Evolutionary conservation across 2,797 vertebrate genomes (phyloP).

Genomic region (Chanos chanos): DNA sequence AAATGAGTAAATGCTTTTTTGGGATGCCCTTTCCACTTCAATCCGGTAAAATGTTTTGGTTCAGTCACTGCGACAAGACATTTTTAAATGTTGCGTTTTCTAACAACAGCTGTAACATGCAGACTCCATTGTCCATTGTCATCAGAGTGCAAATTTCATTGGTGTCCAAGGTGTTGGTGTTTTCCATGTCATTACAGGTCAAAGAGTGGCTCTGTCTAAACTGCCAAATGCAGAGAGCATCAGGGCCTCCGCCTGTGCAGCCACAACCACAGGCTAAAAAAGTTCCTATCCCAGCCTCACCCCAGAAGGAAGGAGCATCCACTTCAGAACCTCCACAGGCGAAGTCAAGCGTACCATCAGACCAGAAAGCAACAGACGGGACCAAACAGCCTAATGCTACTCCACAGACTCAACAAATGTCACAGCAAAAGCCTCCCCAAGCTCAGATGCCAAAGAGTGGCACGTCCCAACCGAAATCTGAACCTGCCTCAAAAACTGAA

Average conservation of each 20-base stretch:
- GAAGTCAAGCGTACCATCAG: too few relatives aligned
- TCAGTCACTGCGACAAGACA: too few relatives aligned
- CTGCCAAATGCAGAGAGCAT: slow-evolving; percentile 75
- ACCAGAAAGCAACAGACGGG: background rate
- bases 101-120: too few relatives aligned
- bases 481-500: slow-evolving; percentile 61
- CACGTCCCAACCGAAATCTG: slow-evolving; percentile 59
- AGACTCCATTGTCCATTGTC: too few relatives aligned
- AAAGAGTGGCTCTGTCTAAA: slow-evolving; percentile 86
- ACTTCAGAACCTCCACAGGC: slow-evolving; percentile 36
- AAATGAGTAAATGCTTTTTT: too few relatives aligned
- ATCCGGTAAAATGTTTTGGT: too few relatives aligned
- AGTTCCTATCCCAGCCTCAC: background rate
- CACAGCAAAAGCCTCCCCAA: too few relatives aligned
- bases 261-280: slow-evolving; percentile 48
- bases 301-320: slow-evolving; percentile 41
- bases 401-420: background rate
- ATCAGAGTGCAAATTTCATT: too few relatives aligned
- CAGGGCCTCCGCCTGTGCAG: slow-evolving; percentile 8
- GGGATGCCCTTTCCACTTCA: too few relatives aligned
- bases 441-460: background rate
- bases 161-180: too few relatives aligned
- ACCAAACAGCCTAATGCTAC: background rate
- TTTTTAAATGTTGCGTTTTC: too few relatives aligned
- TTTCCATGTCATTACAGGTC: slow-evolving; percentile 58